Conservation (phyloP, 2,797 vertebrate species). For the Bucorvus abyssinicus region DNA sequence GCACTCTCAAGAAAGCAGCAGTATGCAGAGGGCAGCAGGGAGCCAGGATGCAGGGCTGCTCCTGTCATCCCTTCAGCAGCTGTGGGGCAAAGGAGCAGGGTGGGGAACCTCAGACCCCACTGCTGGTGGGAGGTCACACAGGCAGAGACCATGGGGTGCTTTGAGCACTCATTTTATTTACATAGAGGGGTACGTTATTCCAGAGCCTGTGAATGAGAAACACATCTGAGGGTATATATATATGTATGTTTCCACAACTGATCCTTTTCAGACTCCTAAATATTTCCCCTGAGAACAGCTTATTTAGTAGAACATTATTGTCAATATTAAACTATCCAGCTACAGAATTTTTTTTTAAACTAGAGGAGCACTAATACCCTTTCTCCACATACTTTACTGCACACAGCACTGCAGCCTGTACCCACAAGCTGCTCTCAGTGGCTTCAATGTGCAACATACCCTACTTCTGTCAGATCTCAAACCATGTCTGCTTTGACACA, state of each 20-base stretch:
- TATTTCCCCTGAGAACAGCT: background rate
- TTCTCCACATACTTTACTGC: background rate
- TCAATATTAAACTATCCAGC: background rate
- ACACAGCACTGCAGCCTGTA: background rate
- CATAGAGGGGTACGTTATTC: rapidly evolving
- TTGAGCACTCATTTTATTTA: background rate
- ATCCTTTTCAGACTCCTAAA: background rate
- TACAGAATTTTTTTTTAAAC: background rate
- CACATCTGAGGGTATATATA: background rate
- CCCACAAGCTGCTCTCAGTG: background rate
- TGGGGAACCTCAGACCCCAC: background rate
- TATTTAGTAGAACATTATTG: background rate
- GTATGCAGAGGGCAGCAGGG: background rate
- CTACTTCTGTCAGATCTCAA: background rate
- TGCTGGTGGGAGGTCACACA: background rate
- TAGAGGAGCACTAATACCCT: background rate
- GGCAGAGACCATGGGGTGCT: background rate
- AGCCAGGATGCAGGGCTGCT: background rate
- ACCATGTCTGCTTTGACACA: background rate
- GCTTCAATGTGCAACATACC: background rate
- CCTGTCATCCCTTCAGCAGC: background rate
- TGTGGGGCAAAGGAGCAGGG: background rate
- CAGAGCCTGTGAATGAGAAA: background rate
- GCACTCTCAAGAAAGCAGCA: background rate
- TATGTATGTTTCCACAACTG: background rate